Evolutionary conservation across 2,113 vertebrate species (phyloP), one percentile per base, ranked within the genome.

Genomic region (Brienomyrus longianalis): DNA sequence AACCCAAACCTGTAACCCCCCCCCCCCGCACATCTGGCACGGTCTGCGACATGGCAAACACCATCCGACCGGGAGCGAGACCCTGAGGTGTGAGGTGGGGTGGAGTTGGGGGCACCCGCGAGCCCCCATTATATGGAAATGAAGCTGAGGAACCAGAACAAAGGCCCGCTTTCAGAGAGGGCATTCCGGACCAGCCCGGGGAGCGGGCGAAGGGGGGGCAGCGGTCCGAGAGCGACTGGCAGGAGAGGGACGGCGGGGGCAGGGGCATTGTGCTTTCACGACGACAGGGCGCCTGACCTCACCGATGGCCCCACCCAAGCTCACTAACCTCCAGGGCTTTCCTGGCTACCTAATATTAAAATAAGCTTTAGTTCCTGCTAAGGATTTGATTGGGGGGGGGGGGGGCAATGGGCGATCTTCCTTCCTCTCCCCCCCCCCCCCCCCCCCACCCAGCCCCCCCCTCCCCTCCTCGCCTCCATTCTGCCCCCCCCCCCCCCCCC

Each of bases 111-210:
- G 77, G 35, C 31, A 43, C 43, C 48, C 35, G 3, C 13, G 21
- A 31, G 27, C 77, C 54, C 21, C 90, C 52, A 88, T 88, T 88
- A 88, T 80, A 88, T 88, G 87, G 80, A 85, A 90, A 90, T 84
- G 52, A 90, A 84, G 87, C 87, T 23, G 13, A 47, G 39, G 31
- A 54, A 3, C 6, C 23, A 19, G 48, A 89, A 90, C 90, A 89
- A 90, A 88, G 87, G n/a, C 8, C 39, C 66, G 27, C 90, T 74
- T 89, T 89, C 43, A 88, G 45, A 90, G 62, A 31, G 62, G 10
- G 31, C 35, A 77, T 39, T 87, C 66, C 84, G 84, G 43, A 13
- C 9, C 23, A 27, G 50, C 52, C 70, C 35, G n/a, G 47, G 62
- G 84, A 23, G 35, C 35, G 35, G 35, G 35, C 35, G n/a, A n/a